phyloP scores from a whole-genome alignment of 2,888 invertebrate species.

The Drosophila longiperda region DNA sequence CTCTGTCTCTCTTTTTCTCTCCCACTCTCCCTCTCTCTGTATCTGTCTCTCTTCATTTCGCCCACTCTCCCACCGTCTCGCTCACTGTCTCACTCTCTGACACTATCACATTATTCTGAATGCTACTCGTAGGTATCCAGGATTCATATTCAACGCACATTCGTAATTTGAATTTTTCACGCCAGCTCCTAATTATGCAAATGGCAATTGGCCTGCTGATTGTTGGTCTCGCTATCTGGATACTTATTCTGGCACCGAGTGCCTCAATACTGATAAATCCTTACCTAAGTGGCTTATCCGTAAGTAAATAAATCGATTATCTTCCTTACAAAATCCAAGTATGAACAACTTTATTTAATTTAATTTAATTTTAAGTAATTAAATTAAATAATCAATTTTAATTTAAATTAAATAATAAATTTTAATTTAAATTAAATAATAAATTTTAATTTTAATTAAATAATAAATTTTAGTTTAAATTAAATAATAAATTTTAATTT shows the following conservation, averaged over 20 bases:
- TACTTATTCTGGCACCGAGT: constrained; percentile 87
- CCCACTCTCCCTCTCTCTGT: background rate
- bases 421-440: too few species aligned
- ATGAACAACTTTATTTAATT: background rate
- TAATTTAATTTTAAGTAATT: too few species aligned
- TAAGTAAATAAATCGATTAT: constrained; percentile 79
- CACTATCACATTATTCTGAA: constrained; percentile 7
- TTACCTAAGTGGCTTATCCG: constrained; percentile 88
- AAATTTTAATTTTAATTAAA: too few species aligned
- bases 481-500: too few species aligned
- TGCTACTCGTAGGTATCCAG: constrained; percentile 67
- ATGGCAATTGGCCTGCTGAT: constrained; percentile 86
- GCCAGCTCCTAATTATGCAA: constrained; percentile 83
- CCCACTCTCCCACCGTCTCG: background rate
- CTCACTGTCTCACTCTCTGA: background rate
- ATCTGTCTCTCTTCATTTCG: background rate
- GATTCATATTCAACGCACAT: constrained; percentile 82
- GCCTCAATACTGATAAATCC: constrained; percentile 87
- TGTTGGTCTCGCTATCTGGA: constrained; percentile 87
- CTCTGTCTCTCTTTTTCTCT: background rate
- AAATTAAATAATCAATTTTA: too few species aligned
- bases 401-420: too few species aligned
- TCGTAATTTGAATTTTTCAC: constrained; percentile 79
- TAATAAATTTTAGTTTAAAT: too few species aligned
- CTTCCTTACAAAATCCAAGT: background rate